Evolutionary conservation across 2,113 vertebrate species (phyloP).

Genomic region (Piliocolobus tephrosceles): DNA sequence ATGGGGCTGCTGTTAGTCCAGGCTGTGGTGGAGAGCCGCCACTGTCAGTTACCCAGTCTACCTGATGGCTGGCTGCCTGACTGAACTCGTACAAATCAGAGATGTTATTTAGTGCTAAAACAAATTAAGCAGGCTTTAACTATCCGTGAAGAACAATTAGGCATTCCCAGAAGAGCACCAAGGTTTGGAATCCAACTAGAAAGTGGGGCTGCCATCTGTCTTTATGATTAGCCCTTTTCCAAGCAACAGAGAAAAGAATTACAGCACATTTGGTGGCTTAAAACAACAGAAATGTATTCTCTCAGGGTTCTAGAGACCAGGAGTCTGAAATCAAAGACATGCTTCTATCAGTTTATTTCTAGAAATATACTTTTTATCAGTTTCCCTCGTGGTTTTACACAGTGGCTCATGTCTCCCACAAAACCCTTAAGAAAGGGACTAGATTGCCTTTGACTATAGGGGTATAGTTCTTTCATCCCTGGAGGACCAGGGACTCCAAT

Average conservation of each 20-base stretch:
- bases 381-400: background rate
- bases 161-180: conserved; percentile 58
- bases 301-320: no score
- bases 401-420: background rate
- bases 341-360: background rate
- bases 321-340: background rate
- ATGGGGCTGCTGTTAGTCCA: background rate
- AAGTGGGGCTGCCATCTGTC: conserved; percentile 47
- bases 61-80: background rate
- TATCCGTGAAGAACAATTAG: conserved; percentile 77
- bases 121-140: conserved; percentile 70
- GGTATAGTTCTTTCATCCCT: background rate
- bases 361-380: background rate
- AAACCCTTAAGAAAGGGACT: background rate
- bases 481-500: background rate
- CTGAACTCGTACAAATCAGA: conserved; percentile 55
- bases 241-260: conserved; percentile 31
- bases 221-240: background rate
- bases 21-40: accelerated
- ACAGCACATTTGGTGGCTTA: no score
- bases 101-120: conserved; percentile 54
- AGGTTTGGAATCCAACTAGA: conserved; percentile 52
- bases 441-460: background rate
- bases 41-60: background rate
- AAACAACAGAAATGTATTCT: no score